These are phyloP conservation scores for Scaptomyza cyrtandrae DNA, from an alignment of 2,888 invertebrate genomes.

Conservation along the genomic window DNA sequence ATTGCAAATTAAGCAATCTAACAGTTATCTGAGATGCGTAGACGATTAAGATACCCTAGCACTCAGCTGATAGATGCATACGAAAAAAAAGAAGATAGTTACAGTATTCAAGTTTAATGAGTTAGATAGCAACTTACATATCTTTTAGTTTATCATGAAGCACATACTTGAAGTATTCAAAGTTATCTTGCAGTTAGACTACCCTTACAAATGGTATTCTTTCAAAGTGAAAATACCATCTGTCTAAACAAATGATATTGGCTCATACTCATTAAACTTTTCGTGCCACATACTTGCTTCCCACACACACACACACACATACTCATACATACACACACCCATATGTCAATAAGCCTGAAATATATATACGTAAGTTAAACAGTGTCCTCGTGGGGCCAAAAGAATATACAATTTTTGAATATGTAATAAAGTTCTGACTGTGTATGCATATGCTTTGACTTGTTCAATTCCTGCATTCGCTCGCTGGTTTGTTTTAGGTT, in stretches of 20 bases:
- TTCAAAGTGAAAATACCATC: background rate
- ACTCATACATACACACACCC: background rate
- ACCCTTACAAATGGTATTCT: background rate
- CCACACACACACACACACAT: background rate
- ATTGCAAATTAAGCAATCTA: slow-evolving; percentile 3
- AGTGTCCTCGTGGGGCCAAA: slow-evolving; percentile 4
- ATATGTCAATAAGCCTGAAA: slow-evolving; percentile 16
- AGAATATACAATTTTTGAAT: slow-evolving; percentile 67
- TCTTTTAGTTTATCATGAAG: background rate
- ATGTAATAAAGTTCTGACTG: slow-evolving; percentile 64
- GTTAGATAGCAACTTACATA: background rate
- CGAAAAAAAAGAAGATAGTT: too few species aligned
- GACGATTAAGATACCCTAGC: background rate
- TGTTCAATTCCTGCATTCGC: slow-evolving; percentile 15
- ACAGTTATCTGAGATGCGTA: background rate
- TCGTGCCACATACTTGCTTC: slow-evolving; percentile 16
- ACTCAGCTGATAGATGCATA: background rate
- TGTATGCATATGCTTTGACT: slow-evolving; percentile 43
- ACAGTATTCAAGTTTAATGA: background rate
- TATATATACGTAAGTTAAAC: slow-evolving; percentile 18
- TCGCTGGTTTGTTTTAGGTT: slow-evolving; percentile 85
- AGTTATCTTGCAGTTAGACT: background rate
- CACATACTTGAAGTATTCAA: background rate
- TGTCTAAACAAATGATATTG: slow-evolving; percentile 41
- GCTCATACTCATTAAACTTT: slow-evolving; percentile 67